These are phyloP conservation scores for Athalia rosae DNA, from an alignment of 2,888 invertebrate species.

Conservation along the genomic window DNA sequence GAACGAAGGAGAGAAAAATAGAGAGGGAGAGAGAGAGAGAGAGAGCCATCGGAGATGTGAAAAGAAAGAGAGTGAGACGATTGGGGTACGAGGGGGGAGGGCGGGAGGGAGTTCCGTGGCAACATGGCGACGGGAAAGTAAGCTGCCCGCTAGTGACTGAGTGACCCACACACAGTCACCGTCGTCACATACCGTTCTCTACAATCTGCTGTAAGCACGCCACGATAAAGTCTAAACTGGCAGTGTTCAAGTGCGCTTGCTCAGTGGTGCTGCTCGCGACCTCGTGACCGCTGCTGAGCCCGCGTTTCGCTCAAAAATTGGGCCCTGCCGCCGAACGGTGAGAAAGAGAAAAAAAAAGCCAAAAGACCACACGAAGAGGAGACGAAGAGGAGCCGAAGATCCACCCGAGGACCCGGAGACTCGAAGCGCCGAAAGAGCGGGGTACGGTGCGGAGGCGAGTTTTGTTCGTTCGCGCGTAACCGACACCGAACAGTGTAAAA, in stretches of 20 bases:
- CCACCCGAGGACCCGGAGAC: background rate
- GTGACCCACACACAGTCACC: slow-evolving; percentile 62
- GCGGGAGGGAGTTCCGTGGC: slow-evolving; percentile 54
- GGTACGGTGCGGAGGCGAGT: slow-evolving; percentile 7
- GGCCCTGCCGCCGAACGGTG: background rate
- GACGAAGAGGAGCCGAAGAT: background rate
- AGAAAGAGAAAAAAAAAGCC: background rate
- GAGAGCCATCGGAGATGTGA: slow-evolving; percentile 45
- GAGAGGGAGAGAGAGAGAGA: slow-evolving; percentile 16
- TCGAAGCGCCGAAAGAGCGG: background rate
- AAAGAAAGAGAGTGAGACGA: background rate
- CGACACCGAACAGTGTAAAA: slow-evolving; percentile 36
- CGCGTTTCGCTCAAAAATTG: slow-evolving; percentile 18
- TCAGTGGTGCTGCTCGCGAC: slow-evolving; percentile 45
- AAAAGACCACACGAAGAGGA: background rate
- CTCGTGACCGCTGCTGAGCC: slow-evolving; percentile 47
- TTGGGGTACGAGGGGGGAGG: background rate
- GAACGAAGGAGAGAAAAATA: slow-evolving; percentile 39
- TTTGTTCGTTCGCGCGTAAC: slow-evolving; percentile 36
- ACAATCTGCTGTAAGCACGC: slow-evolving; percentile 56
- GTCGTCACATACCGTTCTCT: slow-evolving; percentile 62
- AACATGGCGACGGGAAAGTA: slow-evolving; percentile 67
- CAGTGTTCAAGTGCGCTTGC: slow-evolving; percentile 47
- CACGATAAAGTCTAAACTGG: slow-evolving; percentile 48
- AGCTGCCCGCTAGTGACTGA: slow-evolving; percentile 62